Conservation (phyloP, 2,888 invertebrate genomes). For the Arge pagana region DNA sequence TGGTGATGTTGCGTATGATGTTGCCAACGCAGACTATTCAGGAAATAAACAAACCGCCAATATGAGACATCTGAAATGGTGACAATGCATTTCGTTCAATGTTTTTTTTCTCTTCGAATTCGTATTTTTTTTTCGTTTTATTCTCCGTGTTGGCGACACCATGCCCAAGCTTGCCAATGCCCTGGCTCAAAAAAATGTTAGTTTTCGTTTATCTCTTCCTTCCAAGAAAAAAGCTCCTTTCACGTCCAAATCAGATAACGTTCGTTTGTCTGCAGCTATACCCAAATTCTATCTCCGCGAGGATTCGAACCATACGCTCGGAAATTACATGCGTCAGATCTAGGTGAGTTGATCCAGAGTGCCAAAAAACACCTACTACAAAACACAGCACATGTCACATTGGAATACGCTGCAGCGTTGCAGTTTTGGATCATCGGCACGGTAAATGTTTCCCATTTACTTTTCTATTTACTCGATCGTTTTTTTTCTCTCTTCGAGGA, state of each 20-base stretch:
- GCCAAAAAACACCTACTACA: conserved; percentile 4
- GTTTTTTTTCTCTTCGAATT: conserved; percentile 1
- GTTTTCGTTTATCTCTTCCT: conserved; percentile 42
- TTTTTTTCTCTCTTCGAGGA: background rate
- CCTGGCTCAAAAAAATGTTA: conserved; percentile 70
- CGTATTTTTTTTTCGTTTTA: conserved; percentile 7
- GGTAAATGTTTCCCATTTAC: too few species aligned
- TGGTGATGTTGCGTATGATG: conserved; percentile 58
- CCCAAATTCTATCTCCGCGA: conserved; percentile 49
- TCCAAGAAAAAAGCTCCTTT: conserved; percentile 50
- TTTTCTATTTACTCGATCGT: too few species aligned
- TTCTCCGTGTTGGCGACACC: conserved; percentile 56
- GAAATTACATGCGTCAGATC: too few species aligned
- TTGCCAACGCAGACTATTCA: conserved; percentile 51
- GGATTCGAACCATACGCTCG: too few species aligned
- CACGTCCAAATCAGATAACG: conserved; percentile 46
- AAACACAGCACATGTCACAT: conserved; percentile 14
- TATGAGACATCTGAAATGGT: conserved; percentile 16
- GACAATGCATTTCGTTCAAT: conserved; percentile 8
- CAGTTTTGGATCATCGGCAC: conserved; percentile 3
- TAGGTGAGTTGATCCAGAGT: too few species aligned
- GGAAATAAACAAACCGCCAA: conserved; percentile 4
- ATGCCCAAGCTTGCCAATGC: conserved; percentile 77
- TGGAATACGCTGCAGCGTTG: conserved; percentile 11
- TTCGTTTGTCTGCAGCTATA: conserved; percentile 53